phyloP scores from a whole-genome alignment of 2,888 invertebrate genomes.

The Acanthosepion lycidas region DNA sequence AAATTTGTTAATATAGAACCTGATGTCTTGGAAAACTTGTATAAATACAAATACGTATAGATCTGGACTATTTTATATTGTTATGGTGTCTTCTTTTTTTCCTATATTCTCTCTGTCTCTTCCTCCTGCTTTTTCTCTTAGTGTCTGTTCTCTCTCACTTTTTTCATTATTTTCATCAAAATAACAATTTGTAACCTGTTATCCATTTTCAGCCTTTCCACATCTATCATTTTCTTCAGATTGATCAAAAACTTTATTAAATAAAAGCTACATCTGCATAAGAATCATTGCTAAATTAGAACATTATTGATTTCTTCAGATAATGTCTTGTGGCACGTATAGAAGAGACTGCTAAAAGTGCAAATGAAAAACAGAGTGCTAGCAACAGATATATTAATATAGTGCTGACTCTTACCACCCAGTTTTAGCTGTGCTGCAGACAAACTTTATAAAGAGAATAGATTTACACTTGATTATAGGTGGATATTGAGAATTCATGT shows the following conservation, averaged over 20 bases:
- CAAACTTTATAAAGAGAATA: too few species aligned
- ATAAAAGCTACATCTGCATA: neutral
- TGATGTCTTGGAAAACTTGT: too few species aligned
- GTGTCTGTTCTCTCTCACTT: neutral
- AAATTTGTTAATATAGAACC: too few species aligned
- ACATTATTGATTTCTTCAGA: neutral
- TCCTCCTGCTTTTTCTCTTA: neutral
- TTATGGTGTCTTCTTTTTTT: neutral
- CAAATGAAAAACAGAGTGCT: neutral
- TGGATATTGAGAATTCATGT: too few species aligned
- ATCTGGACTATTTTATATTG: neutral
- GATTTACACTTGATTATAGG: too few species aligned
- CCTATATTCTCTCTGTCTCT: neutral
- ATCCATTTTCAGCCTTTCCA: neutral
- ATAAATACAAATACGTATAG: too few species aligned
- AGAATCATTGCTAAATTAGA: constrained; percentile 6
- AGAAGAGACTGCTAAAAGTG: neutral
- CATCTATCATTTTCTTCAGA: neutral
- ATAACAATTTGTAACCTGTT: neutral
- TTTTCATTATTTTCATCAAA: neutral
- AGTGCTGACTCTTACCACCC: too few species aligned
- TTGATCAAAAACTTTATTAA: neutral
- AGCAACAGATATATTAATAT: neutral
- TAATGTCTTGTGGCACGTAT: neutral
- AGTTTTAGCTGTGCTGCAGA: too few species aligned